phyloP scores from a whole-genome alignment of 2,888 invertebrate species.

The Andrena minutula region DNA sequence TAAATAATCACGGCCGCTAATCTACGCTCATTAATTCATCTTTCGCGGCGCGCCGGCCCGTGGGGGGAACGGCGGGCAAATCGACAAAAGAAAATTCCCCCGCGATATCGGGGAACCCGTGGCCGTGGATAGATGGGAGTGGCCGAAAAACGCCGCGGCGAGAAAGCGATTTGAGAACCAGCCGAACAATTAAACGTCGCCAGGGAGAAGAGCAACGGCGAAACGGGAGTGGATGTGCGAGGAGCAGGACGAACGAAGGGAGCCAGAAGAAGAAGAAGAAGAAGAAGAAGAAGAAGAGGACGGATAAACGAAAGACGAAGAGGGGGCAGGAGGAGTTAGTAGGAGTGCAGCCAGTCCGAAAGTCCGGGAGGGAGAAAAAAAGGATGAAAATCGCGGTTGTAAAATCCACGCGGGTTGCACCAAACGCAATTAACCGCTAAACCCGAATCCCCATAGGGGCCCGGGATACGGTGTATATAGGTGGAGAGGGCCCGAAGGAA shows the following conservation, averaged over 20 bases:
- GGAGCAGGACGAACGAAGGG: conserved; percentile 42
- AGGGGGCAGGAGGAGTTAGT: conserved; percentile 41
- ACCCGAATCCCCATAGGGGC: conserved; percentile 81
- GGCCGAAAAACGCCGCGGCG: conserved; percentile 67
- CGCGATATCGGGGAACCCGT: conserved; percentile 32
- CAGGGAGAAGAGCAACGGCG: conserved; percentile 55
- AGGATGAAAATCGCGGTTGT: conserved; percentile 82
- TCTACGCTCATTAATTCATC: conserved; percentile 65
- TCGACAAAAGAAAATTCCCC: conserved; percentile 33
- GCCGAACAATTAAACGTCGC: conserved; percentile 80
- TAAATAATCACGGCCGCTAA: conserved; percentile 62
- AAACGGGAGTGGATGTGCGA: conserved; percentile 59
- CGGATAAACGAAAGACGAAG: conserved; percentile 31
- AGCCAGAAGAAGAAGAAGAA: too few relatives aligned
- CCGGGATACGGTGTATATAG: conserved; percentile 66
- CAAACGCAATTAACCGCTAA: conserved; percentile 83
- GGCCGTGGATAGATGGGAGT: conserved; percentile 52
- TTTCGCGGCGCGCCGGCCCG: conserved; percentile 26
- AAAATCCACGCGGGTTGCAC: conserved; percentile 82
- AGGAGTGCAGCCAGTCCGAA: conserved; percentile 60
- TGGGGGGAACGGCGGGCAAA: conserved; percentile 22
- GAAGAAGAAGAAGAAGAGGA: conserved; percentile 26
- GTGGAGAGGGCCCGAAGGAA: conserved; percentile 39
- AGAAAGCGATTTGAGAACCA: conserved; percentile 77
- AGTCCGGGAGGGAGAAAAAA: conserved; percentile 72